Evolutionary conservation across 2,797 vertebrate species (phyloP).

Genomic region (Sebastes ruberrimus): DNA sequence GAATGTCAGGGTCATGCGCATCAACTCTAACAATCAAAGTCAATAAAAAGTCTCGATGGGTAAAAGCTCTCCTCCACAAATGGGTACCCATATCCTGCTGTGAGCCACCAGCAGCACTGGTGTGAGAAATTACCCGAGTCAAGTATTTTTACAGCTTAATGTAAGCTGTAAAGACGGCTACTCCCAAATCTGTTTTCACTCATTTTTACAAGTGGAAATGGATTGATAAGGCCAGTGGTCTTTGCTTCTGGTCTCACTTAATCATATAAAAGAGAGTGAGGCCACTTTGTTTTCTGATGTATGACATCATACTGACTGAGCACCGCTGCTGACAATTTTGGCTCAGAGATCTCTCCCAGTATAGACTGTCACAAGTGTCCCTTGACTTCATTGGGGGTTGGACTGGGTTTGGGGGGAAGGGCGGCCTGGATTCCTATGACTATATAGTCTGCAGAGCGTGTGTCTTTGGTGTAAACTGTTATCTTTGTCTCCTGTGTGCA

Average conservation of each 20-base stretch:
- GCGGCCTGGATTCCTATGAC: conserved; percentile 63
- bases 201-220: not conserved
- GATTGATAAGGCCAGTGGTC: not conserved
- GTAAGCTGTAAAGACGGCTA: not conserved
- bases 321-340: conserved; percentile 49
- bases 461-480: conserved; percentile 37
- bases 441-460: conserved; percentile 40
- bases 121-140: conserved; percentile 5
- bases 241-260: not conserved
- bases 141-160: not conserved
- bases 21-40: conserved; percentile 64
- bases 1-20: conserved; percentile 69
- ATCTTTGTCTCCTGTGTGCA: conserved; percentile 31
- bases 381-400: conserved; percentile 62
- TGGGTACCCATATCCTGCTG: conserved; percentile 34
- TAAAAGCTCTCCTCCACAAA: conserved; percentile 50
- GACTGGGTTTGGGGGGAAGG: conserved; percentile 37
- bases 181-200: not conserved
- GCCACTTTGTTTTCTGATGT: conserved; percentile 33
- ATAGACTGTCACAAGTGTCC: conserved; percentile 62
- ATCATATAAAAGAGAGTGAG: not conserved
- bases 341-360: conserved; percentile 60
- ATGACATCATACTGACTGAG: conserved; percentile 52
- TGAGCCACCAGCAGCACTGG: not conserved
- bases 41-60: conserved; percentile 67